Percentiles rank a stretch among this genome's conserved stretches.
phyloP scores from a whole-genome alignment of 2,797 vertebrate species.

The Philypnodon macrostomus region DNA sequence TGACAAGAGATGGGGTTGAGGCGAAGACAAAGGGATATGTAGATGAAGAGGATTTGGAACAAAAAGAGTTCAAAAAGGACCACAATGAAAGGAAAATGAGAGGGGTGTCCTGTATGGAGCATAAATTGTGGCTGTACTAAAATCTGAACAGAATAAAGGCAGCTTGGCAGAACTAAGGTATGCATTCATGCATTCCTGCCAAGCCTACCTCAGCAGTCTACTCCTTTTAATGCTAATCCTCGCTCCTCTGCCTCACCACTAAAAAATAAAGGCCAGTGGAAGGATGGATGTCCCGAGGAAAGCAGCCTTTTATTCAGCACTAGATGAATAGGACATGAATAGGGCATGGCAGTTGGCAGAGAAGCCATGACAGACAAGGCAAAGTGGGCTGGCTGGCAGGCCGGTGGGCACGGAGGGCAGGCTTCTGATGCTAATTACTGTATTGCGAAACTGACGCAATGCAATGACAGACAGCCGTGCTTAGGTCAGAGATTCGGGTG shows the following conservation, averaged over 20 bases:
- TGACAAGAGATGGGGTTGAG: conserved; percentile 18
- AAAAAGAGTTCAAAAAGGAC: conserved; percentile 39
- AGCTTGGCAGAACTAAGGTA: conserved; percentile 49
- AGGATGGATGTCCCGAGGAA: conserved; percentile 62
- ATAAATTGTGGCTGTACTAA: conserved; percentile 33
- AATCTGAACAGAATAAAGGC: conserved; percentile 47
- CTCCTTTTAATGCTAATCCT: conserved; percentile 65
- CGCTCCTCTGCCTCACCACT: conserved; percentile 38
- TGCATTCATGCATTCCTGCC: conserved; percentile 50
- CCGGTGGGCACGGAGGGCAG: conserved; percentile 9
- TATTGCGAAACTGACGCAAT: conserved; percentile 49
- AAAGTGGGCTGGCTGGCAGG: conserved; percentile 17
- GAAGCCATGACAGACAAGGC: conserved; percentile 42
- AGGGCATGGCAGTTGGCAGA: conserved; percentile 61
- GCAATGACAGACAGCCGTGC: conserved; percentile 48
- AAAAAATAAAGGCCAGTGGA: conserved; percentile 53
- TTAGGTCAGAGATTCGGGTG: conserved; percentile 29
- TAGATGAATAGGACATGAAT: conserved; percentile 69
- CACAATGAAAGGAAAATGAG: conserved; percentile 31
- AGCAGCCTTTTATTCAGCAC: conserved; percentile 55
- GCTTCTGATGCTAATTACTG: conserved; percentile 70
- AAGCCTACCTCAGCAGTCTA: conserved; percentile 54
- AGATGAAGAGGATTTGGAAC: conserved; percentile 19
- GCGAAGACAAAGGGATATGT: conserved; percentile 18
- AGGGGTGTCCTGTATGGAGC: conserved; percentile 30